Evolutionary conservation across 2,888 invertebrate species (phyloP).

Genomic region (Diachrysia chrysitis): DNA sequence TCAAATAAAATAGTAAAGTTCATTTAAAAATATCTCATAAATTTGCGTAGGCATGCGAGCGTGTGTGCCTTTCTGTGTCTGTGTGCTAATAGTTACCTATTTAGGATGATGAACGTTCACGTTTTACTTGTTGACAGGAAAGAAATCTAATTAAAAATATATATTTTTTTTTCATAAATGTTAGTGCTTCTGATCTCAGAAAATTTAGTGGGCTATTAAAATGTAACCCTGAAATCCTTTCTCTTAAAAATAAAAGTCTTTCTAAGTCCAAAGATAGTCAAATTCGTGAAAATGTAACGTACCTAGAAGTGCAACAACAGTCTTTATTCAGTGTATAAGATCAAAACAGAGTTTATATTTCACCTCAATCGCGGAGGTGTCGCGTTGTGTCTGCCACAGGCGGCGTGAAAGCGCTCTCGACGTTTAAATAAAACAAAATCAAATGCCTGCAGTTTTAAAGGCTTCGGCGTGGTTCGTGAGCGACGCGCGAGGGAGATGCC

Average conservation of each 20-base stretch:
- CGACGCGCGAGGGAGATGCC: conserved; percentile 50
- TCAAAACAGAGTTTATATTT: conserved; percentile 28
- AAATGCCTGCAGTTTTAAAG: conserved; percentile 60
- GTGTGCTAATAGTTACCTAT: no score
- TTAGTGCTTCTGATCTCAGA: no score
- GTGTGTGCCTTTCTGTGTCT: no score
- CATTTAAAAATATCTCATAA: no score
- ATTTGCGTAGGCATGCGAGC: no score
- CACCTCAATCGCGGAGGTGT: conserved; percentile 23
- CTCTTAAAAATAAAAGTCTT: not conserved
- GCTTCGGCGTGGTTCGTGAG: conserved; percentile 43
- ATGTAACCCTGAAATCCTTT: not conserved
- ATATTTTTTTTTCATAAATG: no score
- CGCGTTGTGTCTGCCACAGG: conserved; percentile 36
- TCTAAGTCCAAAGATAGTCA: not conserved
- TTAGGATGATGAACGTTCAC: no score
- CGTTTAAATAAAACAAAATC: conserved; percentile 65
- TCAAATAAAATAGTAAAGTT: no score
- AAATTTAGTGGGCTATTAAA: no score
- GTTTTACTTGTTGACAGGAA: no score
- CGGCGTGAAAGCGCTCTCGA: conserved; percentile 54
- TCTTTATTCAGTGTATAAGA: conserved; percentile 18
- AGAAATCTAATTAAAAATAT: no score
- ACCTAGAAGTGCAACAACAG: not conserved
- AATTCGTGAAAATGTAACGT: not conserved